phyloP scores from a whole-genome alignment of 2,888 invertebrate species.

The Onchidella celtica region DNA sequence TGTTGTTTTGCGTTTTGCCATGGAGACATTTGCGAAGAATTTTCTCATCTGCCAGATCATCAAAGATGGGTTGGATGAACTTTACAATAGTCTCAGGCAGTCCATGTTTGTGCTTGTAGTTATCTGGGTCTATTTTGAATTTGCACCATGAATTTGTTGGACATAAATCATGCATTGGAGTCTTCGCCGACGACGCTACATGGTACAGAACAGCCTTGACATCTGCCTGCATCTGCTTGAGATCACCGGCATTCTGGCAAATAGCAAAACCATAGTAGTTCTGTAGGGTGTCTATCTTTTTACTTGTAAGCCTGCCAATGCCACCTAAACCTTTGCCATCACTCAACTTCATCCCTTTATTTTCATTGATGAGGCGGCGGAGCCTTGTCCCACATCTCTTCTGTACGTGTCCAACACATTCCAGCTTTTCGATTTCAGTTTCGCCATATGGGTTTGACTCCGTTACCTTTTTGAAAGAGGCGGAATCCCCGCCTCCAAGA shows the following conservation, averaged over 20 bases:
- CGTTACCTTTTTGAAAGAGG: slow-evolving; percentile 24
- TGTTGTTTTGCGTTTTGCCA: slow-evolving; percentile 18
- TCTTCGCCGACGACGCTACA: not conserved
- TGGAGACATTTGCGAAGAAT: slow-evolving; percentile 8
- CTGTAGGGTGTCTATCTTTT: slow-evolving; percentile 4
- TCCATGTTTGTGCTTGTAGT: slow-evolving; percentile 22
- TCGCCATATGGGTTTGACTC: slow-evolving; percentile 17
- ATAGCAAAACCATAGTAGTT: not conserved
- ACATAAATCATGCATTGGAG: slow-evolving; percentile 2
- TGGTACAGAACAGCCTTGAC: slow-evolving; percentile 2
- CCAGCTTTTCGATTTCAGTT: slow-evolving; percentile 6
- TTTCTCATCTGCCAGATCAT: not conserved
- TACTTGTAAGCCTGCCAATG: slow-evolving; percentile 13
- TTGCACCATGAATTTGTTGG: not conserved
- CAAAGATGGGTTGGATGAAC: not conserved
- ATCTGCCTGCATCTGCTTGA: slow-evolving; percentile 3
- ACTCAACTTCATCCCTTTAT: not conserved
- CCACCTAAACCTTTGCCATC: slow-evolving; percentile 38
- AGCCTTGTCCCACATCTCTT: slow-evolving; percentile 21
- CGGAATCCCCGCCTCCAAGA: slow-evolving; percentile 15
- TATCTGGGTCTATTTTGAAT: not conserved
- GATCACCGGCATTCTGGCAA: not conserved
- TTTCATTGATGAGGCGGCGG: not conserved
- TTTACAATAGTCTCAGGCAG: not conserved
- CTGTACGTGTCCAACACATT: slow-evolving; percentile 44